Evolutionary conservation across 92 coral and sea anemone genomes (phyloP).

Genomic region (Bergia sp.): DNA sequence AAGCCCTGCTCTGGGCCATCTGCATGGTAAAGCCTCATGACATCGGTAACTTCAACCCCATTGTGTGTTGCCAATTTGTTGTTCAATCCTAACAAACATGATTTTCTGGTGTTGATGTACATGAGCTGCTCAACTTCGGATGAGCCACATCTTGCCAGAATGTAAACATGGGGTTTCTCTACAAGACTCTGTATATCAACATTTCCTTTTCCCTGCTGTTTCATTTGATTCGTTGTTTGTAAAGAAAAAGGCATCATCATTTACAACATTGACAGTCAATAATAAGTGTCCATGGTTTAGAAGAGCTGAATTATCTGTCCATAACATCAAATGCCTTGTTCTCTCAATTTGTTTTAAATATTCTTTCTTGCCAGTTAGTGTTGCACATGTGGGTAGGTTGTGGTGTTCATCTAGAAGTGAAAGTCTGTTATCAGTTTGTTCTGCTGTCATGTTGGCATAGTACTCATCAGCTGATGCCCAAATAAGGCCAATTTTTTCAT

Average conservation of each 20-base stretch:
- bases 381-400: constrained; percentile 10
- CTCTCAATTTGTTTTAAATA: constrained; percentile 40
- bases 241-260: constrained; percentile 50
- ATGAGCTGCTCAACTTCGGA: constrained; percentile 52
- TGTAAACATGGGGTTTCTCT: constrained; percentile 55
- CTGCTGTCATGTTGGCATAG: constrained; percentile 43
- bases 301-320: too few relatives aligned
- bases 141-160: constrained; percentile 52
- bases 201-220: constrained; percentile 46
- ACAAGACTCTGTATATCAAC: constrained; percentile 54
- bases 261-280: constrained; percentile 46
- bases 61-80: constrained; percentile 1
- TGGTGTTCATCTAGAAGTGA: constrained; percentile 36
- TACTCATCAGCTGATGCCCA: constrained; percentile 23
- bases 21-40: constrained; percentile 60
- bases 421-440: constrained; percentile 44
- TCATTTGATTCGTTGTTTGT: constrained; percentile 48
- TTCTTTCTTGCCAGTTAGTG: constrained; percentile 35
- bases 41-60: constrained; percentile 49
- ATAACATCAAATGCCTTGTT: constrained; percentile 41
- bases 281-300: too few relatives aligned
- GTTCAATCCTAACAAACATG: constrained; percentile 39
- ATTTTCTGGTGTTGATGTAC: constrained; percentile 51
- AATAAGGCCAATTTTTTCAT: constrained; percentile 27
- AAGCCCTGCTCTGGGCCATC: constrained; percentile 58